Evolutionary conservation across 2,888 invertebrate genomes (phyloP), one percentile per base, ranked within the genome.

Genomic region (Hypolimnas misippus): DNA sequence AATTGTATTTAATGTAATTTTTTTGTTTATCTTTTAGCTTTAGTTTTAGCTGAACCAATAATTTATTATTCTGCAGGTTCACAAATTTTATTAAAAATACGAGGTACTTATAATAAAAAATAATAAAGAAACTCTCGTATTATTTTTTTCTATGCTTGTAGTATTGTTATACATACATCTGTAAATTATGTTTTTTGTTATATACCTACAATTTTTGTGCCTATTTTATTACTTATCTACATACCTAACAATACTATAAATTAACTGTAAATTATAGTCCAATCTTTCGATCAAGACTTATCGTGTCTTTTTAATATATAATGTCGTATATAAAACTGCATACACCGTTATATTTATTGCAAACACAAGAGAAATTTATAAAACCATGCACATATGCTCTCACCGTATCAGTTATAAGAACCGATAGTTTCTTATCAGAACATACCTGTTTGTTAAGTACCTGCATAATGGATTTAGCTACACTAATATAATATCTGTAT

Each of bases 371-470:
- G 54, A 61, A 61, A 61, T 55, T 55, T 19, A 49, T 31, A 50
- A 49, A 46, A 55, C 55, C 44, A 55, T 49, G 50, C 55, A 50
- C 54, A 54, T 49, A 50, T 61, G 61, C 61, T 65, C 57, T 33
- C 51, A 21, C 42, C 21, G 40, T 65, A 65, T 65, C 65, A 65
- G 54, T 51, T 51, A 38, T 58, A 62, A 58, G 62, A 62, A 58
- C 46, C 31, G 78, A 78, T 75, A 76, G 73, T 76, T 77, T 77
- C 75, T 78, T 79, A 80, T 78, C 78, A 74, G 69, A 71, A 73
- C 69, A 71, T 75, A 78, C 80, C 74, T 75, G 76, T 77, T 75
- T 57, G 59, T 57, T 57, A 65, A 65, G 62, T 66, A 63, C 60
- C 64, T 68, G 59, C 64, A 67, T 66, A 71, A 68, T 71, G 63